Conservation (phyloP, 2,888 invertebrate species). For the Latrodectus elegans region DNA sequence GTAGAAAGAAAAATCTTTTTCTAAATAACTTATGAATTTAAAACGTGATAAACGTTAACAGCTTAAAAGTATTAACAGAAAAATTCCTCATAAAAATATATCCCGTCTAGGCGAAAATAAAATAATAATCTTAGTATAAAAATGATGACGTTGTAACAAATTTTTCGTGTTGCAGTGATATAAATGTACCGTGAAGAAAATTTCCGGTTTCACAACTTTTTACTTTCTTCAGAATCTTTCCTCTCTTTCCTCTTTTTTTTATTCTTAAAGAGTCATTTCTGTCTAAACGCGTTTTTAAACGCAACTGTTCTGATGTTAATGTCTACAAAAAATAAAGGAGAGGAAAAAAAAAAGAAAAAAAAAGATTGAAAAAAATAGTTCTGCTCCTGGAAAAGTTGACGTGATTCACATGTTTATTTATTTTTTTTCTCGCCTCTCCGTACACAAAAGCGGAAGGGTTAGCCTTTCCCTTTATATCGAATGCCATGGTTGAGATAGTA, state of each 20-base stretch:
- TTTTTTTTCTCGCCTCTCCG: background rate
- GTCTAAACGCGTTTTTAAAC: conserved; percentile 61
- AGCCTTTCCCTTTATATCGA: background rate
- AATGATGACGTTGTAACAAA: background rate
- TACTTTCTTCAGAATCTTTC: conserved; percentile 17
- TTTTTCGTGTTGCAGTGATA: conserved; percentile 1
- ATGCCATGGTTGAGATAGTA: conserved; percentile 41
- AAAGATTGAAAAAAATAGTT: background rate
- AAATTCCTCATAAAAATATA: too few species aligned
- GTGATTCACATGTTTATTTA: conserved; percentile 20
- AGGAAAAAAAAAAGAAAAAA: conserved; percentile 20
- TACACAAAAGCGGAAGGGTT: conserved; percentile 12
- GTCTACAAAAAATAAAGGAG: conserved; percentile 31
- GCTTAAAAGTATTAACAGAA: too few species aligned
- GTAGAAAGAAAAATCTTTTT: too few species aligned
- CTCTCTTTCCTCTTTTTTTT: too few species aligned
- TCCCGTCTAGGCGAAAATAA: background rate
- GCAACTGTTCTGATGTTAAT: conserved; percentile 33
- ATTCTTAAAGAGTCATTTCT: conserved; percentile 25
- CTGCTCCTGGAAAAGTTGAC: conserved; percentile 31
- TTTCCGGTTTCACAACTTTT: conserved; percentile 46
- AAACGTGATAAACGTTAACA: too few species aligned
- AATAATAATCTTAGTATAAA: background rate
- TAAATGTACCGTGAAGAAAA: conserved; percentile 55
- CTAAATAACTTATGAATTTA: too few species aligned